These are phyloP conservation scores for Hemicentrotus pulcherrimus DNA, from an alignment of 35 echinoderm and acorn worm genomes.

Conservation along the genomic window DNA sequence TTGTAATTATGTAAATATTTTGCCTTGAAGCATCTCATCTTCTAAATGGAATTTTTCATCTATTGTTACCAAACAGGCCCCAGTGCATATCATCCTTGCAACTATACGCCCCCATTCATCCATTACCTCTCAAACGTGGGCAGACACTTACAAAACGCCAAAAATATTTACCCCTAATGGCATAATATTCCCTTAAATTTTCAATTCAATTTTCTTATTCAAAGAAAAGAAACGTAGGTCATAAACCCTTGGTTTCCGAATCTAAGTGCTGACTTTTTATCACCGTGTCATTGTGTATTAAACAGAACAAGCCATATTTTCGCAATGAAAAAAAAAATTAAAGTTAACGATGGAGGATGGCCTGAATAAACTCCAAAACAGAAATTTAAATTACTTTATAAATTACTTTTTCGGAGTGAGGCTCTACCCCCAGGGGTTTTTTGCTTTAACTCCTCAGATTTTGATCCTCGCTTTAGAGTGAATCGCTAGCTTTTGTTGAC, in stretches of 20 bases:
- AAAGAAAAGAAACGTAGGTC: not conserved
- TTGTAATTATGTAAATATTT: not conserved
- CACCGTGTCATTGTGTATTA: not conserved
- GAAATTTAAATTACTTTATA: slow-evolving; percentile 21
- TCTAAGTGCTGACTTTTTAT: not conserved
- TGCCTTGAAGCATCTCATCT: not conserved
- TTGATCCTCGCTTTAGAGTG: not conserved
- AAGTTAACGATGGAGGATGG: not conserved
- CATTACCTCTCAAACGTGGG: not conserved
- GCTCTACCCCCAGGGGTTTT: not conserved
- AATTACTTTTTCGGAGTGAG: not conserved
- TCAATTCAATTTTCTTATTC: not conserved
- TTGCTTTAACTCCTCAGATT: not conserved
- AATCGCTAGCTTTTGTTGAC: not conserved
- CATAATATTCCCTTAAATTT: slow-evolving; percentile 14
- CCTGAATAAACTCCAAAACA: not conserved
- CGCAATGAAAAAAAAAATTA: not conserved
- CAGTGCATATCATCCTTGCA: not conserved
- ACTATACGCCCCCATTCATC: not conserved
- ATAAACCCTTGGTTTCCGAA: not conserved
- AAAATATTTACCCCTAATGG: slow-evolving; percentile 5
- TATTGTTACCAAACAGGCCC: not conserved
- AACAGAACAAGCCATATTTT: not conserved
- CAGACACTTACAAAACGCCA: not conserved
- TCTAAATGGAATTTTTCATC: not conserved